Evolutionary conservation across 2,888 invertebrate species (phyloP).

Genomic region (Amiota minor): DNA sequence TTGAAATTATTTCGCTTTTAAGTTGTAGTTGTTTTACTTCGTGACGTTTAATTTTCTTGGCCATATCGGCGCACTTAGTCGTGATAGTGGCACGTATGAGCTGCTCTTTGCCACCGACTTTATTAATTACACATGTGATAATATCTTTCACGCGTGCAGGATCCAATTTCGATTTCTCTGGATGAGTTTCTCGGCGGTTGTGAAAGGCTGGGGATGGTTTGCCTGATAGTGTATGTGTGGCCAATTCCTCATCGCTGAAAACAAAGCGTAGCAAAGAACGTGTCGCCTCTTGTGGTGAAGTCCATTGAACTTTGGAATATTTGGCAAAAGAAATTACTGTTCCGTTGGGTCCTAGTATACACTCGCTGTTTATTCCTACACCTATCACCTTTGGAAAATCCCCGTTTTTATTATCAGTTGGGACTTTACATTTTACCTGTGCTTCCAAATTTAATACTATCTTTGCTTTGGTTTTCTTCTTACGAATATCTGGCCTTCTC

Average conservation of each 20-base stretch:
- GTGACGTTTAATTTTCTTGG: too few relatives aligned
- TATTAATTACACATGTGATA: conserved; percentile 74
- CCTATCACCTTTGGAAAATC: too few relatives aligned
- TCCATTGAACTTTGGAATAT: conserved; percentile 75
- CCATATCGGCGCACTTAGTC: conserved; percentile 40
- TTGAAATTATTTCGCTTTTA: too few relatives aligned
- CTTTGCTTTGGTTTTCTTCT: too few relatives aligned
- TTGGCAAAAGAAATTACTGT: conserved; percentile 68
- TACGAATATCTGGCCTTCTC: too few relatives aligned
- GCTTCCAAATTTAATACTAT: too few relatives aligned
- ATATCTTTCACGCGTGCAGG: conserved; percentile 76
- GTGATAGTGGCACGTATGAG: conserved; percentile 77
- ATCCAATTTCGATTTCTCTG: conserved; percentile 72
- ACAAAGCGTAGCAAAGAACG: conserved; percentile 75
- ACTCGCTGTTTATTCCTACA: too few relatives aligned
- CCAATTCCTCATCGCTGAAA: conserved; percentile 74
- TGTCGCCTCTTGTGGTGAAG: conserved; percentile 74
- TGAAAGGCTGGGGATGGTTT: conserved; percentile 76
- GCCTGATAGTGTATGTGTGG: conserved; percentile 74
- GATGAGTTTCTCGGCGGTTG: conserved; percentile 57
- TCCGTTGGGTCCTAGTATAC: conserved; percentile 66
- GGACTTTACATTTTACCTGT: too few relatives aligned
- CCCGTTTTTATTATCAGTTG: background rate
- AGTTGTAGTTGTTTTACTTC: too few relatives aligned
- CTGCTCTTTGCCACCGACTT: conserved; percentile 75